Conservation (phyloP, 2,113 vertebrate genomes). For the Hucho hucho region DNA sequence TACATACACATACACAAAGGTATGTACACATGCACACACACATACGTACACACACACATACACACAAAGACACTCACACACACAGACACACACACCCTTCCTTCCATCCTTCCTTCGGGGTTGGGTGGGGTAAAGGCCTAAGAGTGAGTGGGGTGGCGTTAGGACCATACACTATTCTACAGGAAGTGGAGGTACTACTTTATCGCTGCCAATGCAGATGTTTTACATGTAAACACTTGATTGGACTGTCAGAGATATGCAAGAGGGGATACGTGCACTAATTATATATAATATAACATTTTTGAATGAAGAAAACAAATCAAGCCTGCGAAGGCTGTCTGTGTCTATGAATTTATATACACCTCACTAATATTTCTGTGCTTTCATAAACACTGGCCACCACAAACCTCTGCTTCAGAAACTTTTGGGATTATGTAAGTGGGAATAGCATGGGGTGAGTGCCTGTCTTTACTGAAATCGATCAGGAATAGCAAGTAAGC, state of each 20-base stretch:
- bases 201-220: slow-evolving; percentile 58
- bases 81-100: too few relatives aligned
- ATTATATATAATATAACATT: background rate
- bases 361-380: slow-evolving; percentile 41
- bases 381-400: slow-evolving; percentile 22
- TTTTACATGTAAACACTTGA: slow-evolving; percentile 2
- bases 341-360: background rate
- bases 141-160: slow-evolving; percentile 30
- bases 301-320: background rate
- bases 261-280: too few relatives aligned
- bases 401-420: slow-evolving; percentile 43
- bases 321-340: background rate
- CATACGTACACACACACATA: too few relatives aligned
- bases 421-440: slow-evolving; percentile 51
- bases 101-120: too few relatives aligned
- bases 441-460: slow-evolving; percentile 35
- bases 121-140: slow-evolving; percentile 39
- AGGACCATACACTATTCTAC: background rate
- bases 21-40: too few relatives aligned
- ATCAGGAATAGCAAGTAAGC: slow-evolving; percentile 45
- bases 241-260: too few relatives aligned
- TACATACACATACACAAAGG: too few relatives aligned
- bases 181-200: slow-evolving; percentile 29
- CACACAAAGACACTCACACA: too few relatives aligned
- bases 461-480: slow-evolving; percentile 22